phyloP scores from a whole-genome alignment of 1,140 invertebrate genomes.

The Berghia stephanieae region DNA sequence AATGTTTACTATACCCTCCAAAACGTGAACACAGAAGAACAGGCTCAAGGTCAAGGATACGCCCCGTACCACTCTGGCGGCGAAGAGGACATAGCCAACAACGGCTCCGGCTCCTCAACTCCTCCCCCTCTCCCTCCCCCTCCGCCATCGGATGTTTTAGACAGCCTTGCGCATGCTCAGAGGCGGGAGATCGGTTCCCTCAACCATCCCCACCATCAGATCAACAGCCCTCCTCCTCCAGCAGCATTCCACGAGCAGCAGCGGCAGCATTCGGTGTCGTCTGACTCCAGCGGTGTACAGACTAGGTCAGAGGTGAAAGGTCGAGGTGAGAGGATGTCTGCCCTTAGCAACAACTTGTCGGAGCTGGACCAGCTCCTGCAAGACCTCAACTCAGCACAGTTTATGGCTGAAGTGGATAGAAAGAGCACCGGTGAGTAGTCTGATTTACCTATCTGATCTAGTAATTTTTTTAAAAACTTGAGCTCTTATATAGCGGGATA shows the following conservation, averaged over 20 bases:
- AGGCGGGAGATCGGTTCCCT: no score
- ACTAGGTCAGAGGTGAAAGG: neutral
- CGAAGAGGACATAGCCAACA: no score
- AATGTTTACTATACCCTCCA: no score
- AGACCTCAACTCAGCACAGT: conserved; percentile 86
- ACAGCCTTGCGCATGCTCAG: neutral
- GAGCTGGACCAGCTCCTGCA: conserved; percentile 91
- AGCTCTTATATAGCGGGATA: no score
- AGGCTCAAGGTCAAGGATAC: no score
- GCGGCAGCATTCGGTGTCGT: no score
- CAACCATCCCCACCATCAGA: neutral
- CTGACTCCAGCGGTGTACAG: no score
- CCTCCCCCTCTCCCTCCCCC: conserved; percentile 23
- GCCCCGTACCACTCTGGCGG: conserved; percentile 24
- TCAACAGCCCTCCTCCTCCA: conserved; percentile 13
- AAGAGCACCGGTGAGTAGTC: no score
- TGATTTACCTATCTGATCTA: no score
- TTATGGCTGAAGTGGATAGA: conserved; percentile 70
- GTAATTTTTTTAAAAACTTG: no score
- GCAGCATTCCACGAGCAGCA: conserved; percentile 52
- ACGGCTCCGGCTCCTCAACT: neutral
- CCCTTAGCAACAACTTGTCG: conserved; percentile 82
- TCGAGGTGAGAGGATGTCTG: conserved; percentile 60
- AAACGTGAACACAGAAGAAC: neutral
- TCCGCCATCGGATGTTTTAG: conserved; percentile 8